Evolutionary conservation across 2,113 vertebrate genomes (phyloP), one percentile per base, ranked within the genome.

Genomic region (Pluvialis apricaria): DNA sequence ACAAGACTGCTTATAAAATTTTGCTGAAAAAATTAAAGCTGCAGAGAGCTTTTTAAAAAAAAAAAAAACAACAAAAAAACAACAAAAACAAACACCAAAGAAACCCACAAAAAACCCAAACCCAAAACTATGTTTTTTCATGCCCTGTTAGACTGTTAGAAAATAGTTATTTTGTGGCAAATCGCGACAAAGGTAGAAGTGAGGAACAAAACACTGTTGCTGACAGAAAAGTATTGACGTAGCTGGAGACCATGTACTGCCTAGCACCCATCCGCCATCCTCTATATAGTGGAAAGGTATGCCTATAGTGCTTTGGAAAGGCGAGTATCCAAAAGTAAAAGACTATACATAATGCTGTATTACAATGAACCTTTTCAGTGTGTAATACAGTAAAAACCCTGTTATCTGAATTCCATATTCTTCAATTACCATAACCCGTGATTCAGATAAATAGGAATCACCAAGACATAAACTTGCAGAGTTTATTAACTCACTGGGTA

Each of bases 401-500:
- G 2, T 47, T 92, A 89, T 86, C 72, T 89, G 80, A 91, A 82
- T 94, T 91, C 57, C 32, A 25, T 87, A 65, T 79, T 94, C 57
- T 92, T 92, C 78, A 71, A 44, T 89, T 87, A 91, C 57, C 0
- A 0, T 71, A 85, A 70, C 57, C 89, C 80, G 40, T 79, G 91
- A 91, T 95, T 91, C 72, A 78, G 60, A 87, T 92, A 94, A 93
- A 82, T 87, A 42, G 22, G 65, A 89, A 84, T 80, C 61, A 45
- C 36, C 38, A 49, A 79, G 44, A 49, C 54, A 84, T 5, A 76
- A 84, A 81, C 65, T 76, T 87, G 36, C 29, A 47, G 51, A 58
- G 28, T 84, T 90, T 95, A 94, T 76, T 91, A 90, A 54, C 69
- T 92, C 25, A n/a, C 52, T 52, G 77, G 57, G 79, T 91, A 84